phyloP scores from a whole-genome alignment of 1,140 invertebrate species.

The Drusus annulatus region DNA sequence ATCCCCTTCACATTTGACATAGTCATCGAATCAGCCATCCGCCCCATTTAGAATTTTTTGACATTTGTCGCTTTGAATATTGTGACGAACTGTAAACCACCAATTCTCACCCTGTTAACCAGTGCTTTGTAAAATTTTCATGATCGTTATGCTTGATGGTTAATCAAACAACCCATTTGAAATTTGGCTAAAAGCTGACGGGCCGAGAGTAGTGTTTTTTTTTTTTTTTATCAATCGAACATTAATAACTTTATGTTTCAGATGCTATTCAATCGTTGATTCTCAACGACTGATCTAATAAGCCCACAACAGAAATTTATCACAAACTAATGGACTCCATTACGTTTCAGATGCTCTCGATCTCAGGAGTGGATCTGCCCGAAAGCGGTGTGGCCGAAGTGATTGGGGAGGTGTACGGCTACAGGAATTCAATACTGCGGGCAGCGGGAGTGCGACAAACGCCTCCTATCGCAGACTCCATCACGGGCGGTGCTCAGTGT shows the following conservation, averaged over 20 bases:
- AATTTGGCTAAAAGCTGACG: too few relatives aligned
- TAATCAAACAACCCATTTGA: background rate
- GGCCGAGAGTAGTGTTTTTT: too few relatives aligned
- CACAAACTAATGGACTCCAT: too few relatives aligned
- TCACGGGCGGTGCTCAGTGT: conserved; percentile 36
- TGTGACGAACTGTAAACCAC: background rate
- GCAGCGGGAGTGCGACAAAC: conserved; percentile 11
- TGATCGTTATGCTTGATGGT: background rate
- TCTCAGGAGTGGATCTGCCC: background rate
- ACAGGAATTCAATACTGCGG: conserved; percentile 36
- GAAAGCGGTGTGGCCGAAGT: conserved; percentile 31
- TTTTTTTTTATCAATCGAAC: too few relatives aligned
- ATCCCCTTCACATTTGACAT: too few relatives aligned
- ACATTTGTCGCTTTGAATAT: background rate
- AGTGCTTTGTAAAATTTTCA: too few relatives aligned
- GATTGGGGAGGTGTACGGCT: conserved; percentile 40
- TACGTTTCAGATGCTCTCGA: conserved; percentile 28
- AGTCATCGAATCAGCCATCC: too few relatives aligned
- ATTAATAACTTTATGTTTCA: too few relatives aligned
- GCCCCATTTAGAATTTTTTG: too few relatives aligned
- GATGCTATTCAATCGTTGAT: too few relatives aligned
- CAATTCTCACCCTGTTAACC: too few relatives aligned
- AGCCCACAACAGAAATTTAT: background rate
- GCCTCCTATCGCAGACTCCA: conserved; percentile 4
- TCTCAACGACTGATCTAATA: too few relatives aligned